Evolutionary conservation across 92 coral and sea anemone species (phyloP).

Genomic region (Zoanthus sansibaricus): DNA sequence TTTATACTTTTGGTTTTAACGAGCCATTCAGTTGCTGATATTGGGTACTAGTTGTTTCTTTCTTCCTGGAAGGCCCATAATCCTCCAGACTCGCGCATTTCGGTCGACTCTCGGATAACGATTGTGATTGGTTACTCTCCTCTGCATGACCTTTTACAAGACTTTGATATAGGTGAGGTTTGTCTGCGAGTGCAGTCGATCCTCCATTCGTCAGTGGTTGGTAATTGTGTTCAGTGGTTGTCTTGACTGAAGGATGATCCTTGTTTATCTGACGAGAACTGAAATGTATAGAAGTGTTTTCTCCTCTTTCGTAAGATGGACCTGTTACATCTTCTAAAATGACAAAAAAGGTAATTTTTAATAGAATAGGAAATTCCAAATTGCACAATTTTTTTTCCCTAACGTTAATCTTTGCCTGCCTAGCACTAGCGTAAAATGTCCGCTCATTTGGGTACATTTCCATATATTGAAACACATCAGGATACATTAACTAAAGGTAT

Average conservation of each 20-base stretch:
- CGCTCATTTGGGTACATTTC: too few relatives aligned
- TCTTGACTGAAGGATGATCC: background rate
- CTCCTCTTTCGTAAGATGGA: constrained; percentile 17
- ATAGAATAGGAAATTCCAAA: too few relatives aligned
- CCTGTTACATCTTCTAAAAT: background rate
- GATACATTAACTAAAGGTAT: too few relatives aligned
- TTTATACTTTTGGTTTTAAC: background rate
- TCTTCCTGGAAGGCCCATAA: constrained; percentile 5
- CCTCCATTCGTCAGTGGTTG: background rate
- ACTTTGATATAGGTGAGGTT: background rate
- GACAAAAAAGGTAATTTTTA: too few relatives aligned
- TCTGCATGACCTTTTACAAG: background rate
- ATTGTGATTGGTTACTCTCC: background rate
- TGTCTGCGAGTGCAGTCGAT: background rate
- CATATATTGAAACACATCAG: too few relatives aligned
- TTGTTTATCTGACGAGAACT: background rate
- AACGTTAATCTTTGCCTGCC: too few relatives aligned
- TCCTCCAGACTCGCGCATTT: constrained; percentile 6
- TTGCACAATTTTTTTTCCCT: too few relatives aligned
- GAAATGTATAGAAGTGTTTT: background rate
- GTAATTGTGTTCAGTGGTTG: background rate
- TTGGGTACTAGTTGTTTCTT: background rate
- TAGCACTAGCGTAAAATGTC: too few relatives aligned
- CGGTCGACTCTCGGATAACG: background rate
- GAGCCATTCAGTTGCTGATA: background rate